A percentile compares a stretch with the other conserved stretches of the same genome.
These are phyloP conservation scores for Brachymystax lenok DNA, from an alignment of 2,797 vertebrate genomes.

Conservation along the genomic window DNA sequence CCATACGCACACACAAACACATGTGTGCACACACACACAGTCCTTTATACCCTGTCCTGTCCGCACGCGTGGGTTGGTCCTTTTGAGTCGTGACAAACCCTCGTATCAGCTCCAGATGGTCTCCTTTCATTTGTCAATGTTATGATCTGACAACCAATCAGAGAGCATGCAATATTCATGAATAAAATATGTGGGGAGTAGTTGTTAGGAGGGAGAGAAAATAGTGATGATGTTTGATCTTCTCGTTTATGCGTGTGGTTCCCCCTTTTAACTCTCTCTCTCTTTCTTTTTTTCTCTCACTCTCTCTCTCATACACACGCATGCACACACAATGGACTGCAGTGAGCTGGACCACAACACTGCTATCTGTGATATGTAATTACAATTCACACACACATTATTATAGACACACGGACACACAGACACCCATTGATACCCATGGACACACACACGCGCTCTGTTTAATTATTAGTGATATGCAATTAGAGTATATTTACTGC, in stretches of 20 bases:
- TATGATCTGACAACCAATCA: conserved; percentile 50
- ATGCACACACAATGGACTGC: conserved; percentile 36
- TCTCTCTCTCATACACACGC: conserved; percentile 12
- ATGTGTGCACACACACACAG: conserved; percentile 26
- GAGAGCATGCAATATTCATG: conserved; percentile 44
- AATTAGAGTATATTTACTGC: conserved; percentile 64
- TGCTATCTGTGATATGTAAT: conserved; percentile 59
- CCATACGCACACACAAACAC: conserved; percentile 19
- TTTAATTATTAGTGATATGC: conserved; percentile 60
- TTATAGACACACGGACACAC: conserved; percentile 37
- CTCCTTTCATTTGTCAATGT: conserved; percentile 46
- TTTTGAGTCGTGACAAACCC: conserved; percentile 54
- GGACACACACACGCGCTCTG: conserved; percentile 24
- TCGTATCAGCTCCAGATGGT: conserved; percentile 41
- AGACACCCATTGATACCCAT: conserved; percentile 30
- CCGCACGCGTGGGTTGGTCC: conserved; percentile 33
- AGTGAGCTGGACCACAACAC: conserved; percentile 44
- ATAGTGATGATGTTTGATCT: conserved; percentile 37
- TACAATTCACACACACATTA: conserved; percentile 32
- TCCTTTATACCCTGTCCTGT: conserved; percentile 18
- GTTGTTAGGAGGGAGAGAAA: conserved; percentile 35
- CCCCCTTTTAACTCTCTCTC: conserved; percentile 13
- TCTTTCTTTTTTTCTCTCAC: not conserved
- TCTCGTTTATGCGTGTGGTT: conserved; percentile 26
- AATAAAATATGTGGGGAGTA: conserved; percentile 47